Evolutionary conservation across 2,888 invertebrate species (phyloP), one percentile per base, ranked within the genome.

Genomic region (Calliphora vomitoria): DNA sequence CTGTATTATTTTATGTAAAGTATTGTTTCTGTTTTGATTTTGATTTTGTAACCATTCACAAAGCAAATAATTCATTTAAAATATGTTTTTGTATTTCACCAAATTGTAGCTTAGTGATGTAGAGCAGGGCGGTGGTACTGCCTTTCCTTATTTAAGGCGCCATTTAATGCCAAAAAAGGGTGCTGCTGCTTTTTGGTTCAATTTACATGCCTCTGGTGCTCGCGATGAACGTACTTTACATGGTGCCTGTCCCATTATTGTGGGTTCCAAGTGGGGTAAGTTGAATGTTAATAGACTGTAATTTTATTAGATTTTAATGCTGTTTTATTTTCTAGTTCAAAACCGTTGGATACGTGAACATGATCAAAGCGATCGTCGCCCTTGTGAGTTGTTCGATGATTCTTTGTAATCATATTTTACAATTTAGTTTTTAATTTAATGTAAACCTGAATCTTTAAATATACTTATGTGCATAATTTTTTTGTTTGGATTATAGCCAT

Each of bases 241-340:
- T 94, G 99, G 98, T 3, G 99, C 98, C 78, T 99, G 99, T 93
- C 99, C 99, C 1, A 99, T 99, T 38, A 95, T 99, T 38, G 96
- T 97, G 2, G 99, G 99, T 58, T 97, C 97, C 25, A 99, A 99
- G 95, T 99, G 99, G 99, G 98, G 98, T 98, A 94, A 92, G 94
- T 81, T 68, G 66, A 8, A 0, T 66, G 8, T 3, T 13, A 5
- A 11, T 38, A 11, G 1, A 15, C 10, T 20, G 4, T 20, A 68
- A 31, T 69, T 69, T 64, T 3, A 25, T n/a, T 50, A 62, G 1
- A 64, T 62, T 75, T 68, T 62, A 47, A 15, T 55, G 53, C 0
- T 13, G 6, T 58, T 8, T 47, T 68, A 41, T 44, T 5, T 80
- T 85, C 0, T 60, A 96, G 97, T 97, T 47, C 96, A 96, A 11